phyloP scores from a whole-genome alignment of 2,113 vertebrate species.

The Bubo blakistoni region DNA sequence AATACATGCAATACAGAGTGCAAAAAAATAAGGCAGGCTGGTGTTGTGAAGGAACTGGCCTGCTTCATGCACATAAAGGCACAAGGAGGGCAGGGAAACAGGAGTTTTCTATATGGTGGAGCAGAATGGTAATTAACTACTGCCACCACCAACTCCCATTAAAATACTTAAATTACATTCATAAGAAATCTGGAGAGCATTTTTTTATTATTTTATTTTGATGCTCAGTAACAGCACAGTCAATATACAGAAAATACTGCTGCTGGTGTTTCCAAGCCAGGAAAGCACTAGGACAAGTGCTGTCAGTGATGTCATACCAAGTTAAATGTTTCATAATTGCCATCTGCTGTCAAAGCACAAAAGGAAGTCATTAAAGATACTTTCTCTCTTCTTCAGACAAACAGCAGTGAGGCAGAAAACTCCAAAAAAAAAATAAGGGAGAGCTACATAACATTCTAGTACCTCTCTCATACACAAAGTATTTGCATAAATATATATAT shows the following conservation, averaged over 20 bases:
- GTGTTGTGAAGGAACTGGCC: not conserved
- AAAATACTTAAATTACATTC: not conserved
- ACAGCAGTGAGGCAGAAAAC: not conserved
- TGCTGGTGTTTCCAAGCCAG: not conserved
- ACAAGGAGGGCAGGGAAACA: not conserved
- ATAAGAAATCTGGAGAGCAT: not conserved
- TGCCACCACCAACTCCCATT: not conserved
- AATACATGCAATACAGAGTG: not conserved
- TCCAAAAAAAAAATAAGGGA: not conserved
- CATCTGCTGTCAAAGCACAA: not conserved
- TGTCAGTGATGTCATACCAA: not conserved
- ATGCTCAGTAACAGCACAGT: not conserved
- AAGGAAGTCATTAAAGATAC: not conserved
- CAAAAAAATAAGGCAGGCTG: not conserved
- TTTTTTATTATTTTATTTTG: not conserved
- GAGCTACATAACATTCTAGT: not conserved
- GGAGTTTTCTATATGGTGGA: not conserved
- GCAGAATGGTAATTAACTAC: not conserved
- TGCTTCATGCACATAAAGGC: not conserved
- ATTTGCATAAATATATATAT: not conserved
- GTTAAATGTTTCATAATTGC: not conserved
- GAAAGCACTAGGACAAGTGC: not conserved
- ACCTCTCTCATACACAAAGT: not conserved
- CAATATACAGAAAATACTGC: not conserved
- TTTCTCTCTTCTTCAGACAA: not conserved